These are phyloP conservation scores for Vireo altiloquus DNA, from an alignment of 2,113 vertebrate genomes.

Conservation along the genomic window DNA sequence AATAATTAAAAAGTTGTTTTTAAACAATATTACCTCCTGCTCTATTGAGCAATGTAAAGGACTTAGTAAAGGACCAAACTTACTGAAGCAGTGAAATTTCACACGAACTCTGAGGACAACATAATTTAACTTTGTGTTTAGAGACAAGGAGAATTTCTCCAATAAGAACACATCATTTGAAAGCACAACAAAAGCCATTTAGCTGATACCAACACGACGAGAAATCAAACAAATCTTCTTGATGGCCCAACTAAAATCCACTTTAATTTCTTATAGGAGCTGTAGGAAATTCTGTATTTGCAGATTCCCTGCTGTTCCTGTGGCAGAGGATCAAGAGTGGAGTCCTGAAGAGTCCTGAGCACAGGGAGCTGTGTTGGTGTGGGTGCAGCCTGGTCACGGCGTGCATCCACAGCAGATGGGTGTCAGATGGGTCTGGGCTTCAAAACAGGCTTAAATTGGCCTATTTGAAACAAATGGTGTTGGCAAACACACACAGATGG, in stretches of 20 bases:
- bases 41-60: background rate
- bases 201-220: background rate
- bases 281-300: background rate
- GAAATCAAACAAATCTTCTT: background rate
- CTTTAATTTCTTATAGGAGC: background rate
- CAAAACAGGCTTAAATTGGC: too few relatives aligned
- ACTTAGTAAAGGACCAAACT: background rate
- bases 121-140: background rate
- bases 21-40: background rate
- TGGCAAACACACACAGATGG: too few relatives aligned
- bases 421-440: too few relatives aligned
- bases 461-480: too few relatives aligned
- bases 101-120: background rate
- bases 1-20: background rate
- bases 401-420: background rate
- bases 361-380: background rate
- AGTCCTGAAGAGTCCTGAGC: background rate
- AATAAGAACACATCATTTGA: background rate
- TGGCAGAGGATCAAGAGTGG: background rate
- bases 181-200: background rate
- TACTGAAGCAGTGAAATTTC: background rate
- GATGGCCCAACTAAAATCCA: background rate
- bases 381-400: background rate
- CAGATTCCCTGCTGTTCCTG: background rate
- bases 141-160: background rate